Percentiles rank a stretch among this genome's conserved stretches.
Conservation (phyloP, 2,888 invertebrate genomes). For the Ochropleura leucogaster region DNA sequence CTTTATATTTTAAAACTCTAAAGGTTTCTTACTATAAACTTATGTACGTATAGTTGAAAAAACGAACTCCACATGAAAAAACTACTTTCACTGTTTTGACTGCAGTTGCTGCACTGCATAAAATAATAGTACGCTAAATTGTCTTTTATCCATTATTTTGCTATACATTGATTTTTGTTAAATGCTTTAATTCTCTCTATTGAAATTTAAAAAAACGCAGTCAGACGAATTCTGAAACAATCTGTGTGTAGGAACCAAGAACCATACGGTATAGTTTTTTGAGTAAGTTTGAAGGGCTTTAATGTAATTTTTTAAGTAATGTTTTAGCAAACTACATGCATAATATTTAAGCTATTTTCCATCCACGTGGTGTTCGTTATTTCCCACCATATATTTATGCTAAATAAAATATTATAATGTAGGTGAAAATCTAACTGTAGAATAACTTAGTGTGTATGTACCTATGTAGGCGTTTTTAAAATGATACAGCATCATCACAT, state of each 20-base stretch:
- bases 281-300: background rate
- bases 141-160: background rate
- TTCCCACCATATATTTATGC: constrained; percentile 7
- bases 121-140: background rate
- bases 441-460: constrained; percentile 24
- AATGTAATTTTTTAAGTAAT: background rate
- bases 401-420: constrained; percentile 19
- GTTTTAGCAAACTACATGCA: background rate
- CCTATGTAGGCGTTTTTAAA: constrained; percentile 31
- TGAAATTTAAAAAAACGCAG: background rate
- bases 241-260: background rate
- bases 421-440: constrained; percentile 13
- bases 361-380: constrained; percentile 9
- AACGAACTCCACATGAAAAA: background rate
- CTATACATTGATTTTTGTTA: background rate
- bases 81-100: background rate
- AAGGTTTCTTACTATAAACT: background rate
- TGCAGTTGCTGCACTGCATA: background rate
- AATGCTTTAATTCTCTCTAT: background rate
- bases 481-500: constrained; percentile 37
- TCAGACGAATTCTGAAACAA: background rate
- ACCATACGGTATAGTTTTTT: background rate
- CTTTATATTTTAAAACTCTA: constrained; percentile 27
- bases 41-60: background rate
- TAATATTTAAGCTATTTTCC: constrained; percentile 9